A percentile compares a stretch with the other conserved stretches of the same genome.
Evolutionary conservation across 2,113 vertebrate species (phyloP).

Genomic region (Pandion haliaetus): DNA sequence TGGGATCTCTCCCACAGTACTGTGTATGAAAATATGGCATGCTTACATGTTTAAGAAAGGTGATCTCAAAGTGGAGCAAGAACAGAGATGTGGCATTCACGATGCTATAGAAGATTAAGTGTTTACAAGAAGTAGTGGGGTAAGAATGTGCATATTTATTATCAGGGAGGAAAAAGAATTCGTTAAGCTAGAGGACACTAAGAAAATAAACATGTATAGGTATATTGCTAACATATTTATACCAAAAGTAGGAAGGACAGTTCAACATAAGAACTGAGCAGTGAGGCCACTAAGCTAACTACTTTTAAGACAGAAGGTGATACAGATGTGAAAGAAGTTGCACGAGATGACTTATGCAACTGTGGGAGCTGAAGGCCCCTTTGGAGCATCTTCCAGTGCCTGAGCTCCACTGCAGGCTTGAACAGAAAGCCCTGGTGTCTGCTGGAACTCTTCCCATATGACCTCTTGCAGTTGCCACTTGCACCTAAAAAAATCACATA

Average conservation of each 20-base stretch:
- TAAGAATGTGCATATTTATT: not conserved
- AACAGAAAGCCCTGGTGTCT: not conserved
- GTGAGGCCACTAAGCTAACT: not conserved
- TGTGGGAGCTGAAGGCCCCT: not conserved
- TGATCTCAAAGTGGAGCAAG: not conserved
- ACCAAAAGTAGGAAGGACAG: not conserved
- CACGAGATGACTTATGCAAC: not conserved
- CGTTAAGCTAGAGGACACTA: not conserved
- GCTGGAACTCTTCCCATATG: not conserved
- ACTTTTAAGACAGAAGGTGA: not conserved
- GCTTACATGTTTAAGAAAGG: not conserved
- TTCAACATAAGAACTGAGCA: not conserved
- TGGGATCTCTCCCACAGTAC: not conserved
- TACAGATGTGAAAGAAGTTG: not conserved
- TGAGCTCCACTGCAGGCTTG: not conserved
- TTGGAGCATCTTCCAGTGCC: not conserved
- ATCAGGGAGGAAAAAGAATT: not conserved
- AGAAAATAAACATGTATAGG: not conserved
- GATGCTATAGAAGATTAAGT: not conserved
- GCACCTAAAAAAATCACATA: not conserved
- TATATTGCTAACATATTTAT: not conserved
- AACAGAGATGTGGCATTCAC: not conserved
- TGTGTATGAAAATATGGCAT: not conserved
- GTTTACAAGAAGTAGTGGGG: not conserved
- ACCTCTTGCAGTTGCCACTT: not conserved